Base-by-base conservation (phyloP, 2,797 vertebrate genomes). In the Eupleurogrammus muticus region DNA sequence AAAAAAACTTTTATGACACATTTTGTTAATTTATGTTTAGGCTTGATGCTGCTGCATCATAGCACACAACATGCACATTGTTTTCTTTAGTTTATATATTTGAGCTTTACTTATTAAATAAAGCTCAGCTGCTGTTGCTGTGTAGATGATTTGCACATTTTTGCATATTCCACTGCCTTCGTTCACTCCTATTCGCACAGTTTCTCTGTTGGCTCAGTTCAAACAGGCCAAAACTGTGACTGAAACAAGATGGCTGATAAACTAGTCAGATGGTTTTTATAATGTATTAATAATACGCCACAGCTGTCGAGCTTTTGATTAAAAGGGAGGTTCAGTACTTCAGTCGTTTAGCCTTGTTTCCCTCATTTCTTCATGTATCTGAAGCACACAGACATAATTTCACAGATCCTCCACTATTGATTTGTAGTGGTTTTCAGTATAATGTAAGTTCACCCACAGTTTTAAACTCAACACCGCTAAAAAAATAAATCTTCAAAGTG, bases 31-130 rank as follows among this genome's bases (percentile, higher is more conserved):
- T n/a, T 49, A 12, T 58, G 35, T 62, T 77, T 1, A 49, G 58
- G 42, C 58, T 28, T 38, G 35, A 58, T 49, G 12, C 20, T 57
- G 12, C 61, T 19, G 32, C 5, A 34, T 20, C 34, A 46, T 38
- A 71, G 65, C 65, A 67, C 70, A 67, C 72, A 70, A 58, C 81
- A 79, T 77, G 66, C 69, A 71, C 63, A 74, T 67, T 70, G 16
- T 51, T 60, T n/a, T 8, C 35, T 44, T 49, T 16, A 28, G 1
- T 77, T 67, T 55, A 48, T 23, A 35, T 53, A 42, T 67, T 46
- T 17, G 0, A 28, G 28, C 28, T 28, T n/a, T n/a, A n/a, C n/a
- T n/a, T n/a, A n/a, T n/a, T n/a, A n/a, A n/a, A n/a, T n/a, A n/a
- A 32, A 20, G 19, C 36, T 53, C 2, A 60, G 36, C 35, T 66